phyloP scores from a whole-genome alignment of 2,797 vertebrate species.

The Coregonus sp. region DNA sequence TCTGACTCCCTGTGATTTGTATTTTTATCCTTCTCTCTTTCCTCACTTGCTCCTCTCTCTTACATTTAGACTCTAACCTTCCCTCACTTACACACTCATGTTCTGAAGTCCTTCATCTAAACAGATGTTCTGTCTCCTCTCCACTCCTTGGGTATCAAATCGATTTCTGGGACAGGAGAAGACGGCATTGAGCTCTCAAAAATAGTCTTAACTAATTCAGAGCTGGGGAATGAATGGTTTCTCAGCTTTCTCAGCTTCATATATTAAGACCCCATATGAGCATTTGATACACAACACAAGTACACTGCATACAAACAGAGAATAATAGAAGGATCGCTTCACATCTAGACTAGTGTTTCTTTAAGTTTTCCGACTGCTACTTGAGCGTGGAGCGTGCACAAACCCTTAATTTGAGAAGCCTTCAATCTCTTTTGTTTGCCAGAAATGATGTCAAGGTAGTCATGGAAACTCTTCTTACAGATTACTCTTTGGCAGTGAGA shows the following conservation, averaged over 20 bases:
- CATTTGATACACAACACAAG: conserved; percentile 9
- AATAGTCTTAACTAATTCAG: not conserved
- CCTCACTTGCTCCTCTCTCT: conserved; percentile 11
- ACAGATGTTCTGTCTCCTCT: conserved; percentile 40
- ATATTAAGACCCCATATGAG: not conserved
- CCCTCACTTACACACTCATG: conserved; percentile 28
- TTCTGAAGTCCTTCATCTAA: conserved; percentile 34
- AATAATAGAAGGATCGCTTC: conserved; percentile 6
- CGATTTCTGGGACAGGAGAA: conserved; percentile 23
- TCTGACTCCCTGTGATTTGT: conserved; percentile 62
- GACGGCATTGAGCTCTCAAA: not conserved
- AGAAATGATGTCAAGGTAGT: conserved; percentile 86
- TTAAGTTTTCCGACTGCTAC: conserved; percentile 21
- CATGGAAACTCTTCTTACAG: conserved; percentile 89
- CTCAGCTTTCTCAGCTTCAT: not conserved
- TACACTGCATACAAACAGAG: not conserved
- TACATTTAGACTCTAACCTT: conserved; percentile 53
- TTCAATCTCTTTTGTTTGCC: conserved; percentile 72
- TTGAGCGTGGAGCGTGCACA: conserved; percentile 54
- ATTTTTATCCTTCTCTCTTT: conserved; percentile 42
- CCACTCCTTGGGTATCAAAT: conserved; percentile 41
- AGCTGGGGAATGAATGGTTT: conserved; percentile 28
- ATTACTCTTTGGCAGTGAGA: conserved; percentile 77
- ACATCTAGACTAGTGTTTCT: conserved; percentile 18
- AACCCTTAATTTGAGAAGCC: conserved; percentile 77